Conservation (phyloP, 2,113 vertebrate species). For the Marcusenius ussheri region DNA sequence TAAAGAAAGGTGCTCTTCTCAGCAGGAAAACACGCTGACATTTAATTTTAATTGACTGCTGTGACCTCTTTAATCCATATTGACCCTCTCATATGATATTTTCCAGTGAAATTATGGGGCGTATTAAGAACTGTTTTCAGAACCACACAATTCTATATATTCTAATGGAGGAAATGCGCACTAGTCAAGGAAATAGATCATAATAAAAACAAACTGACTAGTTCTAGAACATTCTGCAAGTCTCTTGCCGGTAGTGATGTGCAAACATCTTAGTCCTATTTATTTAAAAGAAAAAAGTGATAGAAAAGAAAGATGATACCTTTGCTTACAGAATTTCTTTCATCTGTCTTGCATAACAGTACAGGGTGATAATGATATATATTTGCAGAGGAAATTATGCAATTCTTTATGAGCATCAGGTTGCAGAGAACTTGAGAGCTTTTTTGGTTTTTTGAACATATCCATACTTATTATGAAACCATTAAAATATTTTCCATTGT, state of each 20-base stretch:
- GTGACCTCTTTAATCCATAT: conserved; percentile 13
- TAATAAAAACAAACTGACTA: background rate
- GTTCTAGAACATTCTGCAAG: background rate
- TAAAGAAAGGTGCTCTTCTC: conserved; percentile 13
- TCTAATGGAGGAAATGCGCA: background rate
- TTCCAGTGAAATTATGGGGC: background rate
- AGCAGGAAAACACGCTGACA: conserved; percentile 5
- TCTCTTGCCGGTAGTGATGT: background rate
- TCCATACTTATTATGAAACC: background rate
- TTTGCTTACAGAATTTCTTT: background rate
- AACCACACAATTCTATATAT: background rate
- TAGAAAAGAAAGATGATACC: background rate
- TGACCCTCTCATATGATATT: background rate
- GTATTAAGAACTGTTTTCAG: background rate
- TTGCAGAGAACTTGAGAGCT: background rate
- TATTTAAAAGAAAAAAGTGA: background rate
- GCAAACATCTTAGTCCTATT: background rate
- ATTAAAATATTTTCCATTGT: background rate
- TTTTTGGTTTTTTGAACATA: background rate
- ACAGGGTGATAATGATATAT: background rate
- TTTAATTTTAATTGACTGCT: conserved; percentile 14
- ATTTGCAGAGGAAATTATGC: background rate
- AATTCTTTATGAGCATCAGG: background rate
- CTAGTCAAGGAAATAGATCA: background rate
- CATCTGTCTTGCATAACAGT: background rate